Evolutionary conservation across 2,113 vertebrate species (phyloP), one percentile per base, ranked within the genome.

Genomic region (Theristicus caerulescens): DNA sequence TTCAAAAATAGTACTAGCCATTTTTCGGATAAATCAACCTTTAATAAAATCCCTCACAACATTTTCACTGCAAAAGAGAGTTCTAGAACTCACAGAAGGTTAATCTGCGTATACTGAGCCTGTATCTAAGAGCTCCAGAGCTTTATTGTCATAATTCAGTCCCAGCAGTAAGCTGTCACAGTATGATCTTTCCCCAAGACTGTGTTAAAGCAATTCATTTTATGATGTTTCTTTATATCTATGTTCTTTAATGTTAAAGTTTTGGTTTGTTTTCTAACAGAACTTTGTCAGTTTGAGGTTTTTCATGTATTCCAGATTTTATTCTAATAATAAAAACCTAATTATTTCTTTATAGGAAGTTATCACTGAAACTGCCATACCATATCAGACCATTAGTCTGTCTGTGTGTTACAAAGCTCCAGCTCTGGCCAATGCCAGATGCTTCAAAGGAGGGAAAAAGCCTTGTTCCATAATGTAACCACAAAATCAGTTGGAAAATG

Each of bases 341-440:
- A 83, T 96, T 94, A 82, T 89, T 92, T 93, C 46, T 71, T 91
- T 76, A 79, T 61, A 65, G 80, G 86, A 65, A 84, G 36, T 82
- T 90, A 59, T 84, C 55, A 90, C 36, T 88, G 64, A 86, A 95
- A 76, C 10, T 89, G 44, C 65, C 22, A 38, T 89, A 46, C 44
- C 13, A 2, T 52, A 76, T 65, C 65, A 96, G 61, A n/a, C 40
- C 69, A 76, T 93, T 91, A 71, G 42, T 62, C 51, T 76, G 42
- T 32, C 67, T 57, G 40, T 27, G 32, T 81, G 40, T 31, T 86
- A 59, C 83, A 86, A 66, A 72, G 24, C 69, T 89, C 44, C 44
- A 83, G 9, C n/a, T 72, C 61, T 95, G 86, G 52, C 46, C 17
- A 4, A 34, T 84, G 51, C 54, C 74, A 77, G 51, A 44, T 64